Percentiles rank a stretch among this genome's conserved stretches.
phyloP scores from a whole-genome alignment of 2,113 vertebrate genomes.

The Myiozetetes cayanensis region DNA sequence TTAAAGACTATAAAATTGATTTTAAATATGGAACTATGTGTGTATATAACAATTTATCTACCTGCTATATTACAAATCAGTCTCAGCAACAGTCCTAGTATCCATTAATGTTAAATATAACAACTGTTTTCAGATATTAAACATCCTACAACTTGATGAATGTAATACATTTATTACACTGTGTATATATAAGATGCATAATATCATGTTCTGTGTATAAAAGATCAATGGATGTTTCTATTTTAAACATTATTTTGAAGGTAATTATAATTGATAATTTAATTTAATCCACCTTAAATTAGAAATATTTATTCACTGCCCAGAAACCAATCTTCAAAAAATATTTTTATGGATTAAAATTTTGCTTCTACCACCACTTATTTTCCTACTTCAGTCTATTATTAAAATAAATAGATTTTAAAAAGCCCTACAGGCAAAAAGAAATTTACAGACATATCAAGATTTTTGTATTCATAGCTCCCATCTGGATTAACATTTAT shows the following conservation, averaged over 20 bases:
- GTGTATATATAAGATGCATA: not conserved
- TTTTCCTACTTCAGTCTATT: not conserved
- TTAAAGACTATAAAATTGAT: not conserved
- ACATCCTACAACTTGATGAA: slow-evolving; percentile 24
- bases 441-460: not conserved
- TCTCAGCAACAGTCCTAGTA: slow-evolving; percentile 13
- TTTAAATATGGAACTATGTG: not conserved
- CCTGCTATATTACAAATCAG: slow-evolving; percentile 5
- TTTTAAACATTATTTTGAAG: slow-evolving; percentile 20
- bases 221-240: slow-evolving; percentile 22
- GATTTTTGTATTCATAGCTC: not conserved
- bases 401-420: slow-evolving; percentile 18
- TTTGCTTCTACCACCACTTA: not conserved
- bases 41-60: not conserved
- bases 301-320: slow-evolving; percentile 9
- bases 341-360: not conserved
- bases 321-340: slow-evolving; percentile 31
- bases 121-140: slow-evolving; percentile 39
- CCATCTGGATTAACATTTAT: not conserved
- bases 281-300: slow-evolving; percentile 50
- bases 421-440: not conserved
- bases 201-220: not conserved
- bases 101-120: slow-evolving; percentile 51
- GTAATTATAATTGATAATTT: slow-evolving; percentile 39
- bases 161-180: not conserved